A percentile compares a stretch with the other conserved stretches of the same genome.
Evolutionary conservation across 2,888 invertebrate species (phyloP).

Genomic region (Drosophila aldrichi): DNA sequence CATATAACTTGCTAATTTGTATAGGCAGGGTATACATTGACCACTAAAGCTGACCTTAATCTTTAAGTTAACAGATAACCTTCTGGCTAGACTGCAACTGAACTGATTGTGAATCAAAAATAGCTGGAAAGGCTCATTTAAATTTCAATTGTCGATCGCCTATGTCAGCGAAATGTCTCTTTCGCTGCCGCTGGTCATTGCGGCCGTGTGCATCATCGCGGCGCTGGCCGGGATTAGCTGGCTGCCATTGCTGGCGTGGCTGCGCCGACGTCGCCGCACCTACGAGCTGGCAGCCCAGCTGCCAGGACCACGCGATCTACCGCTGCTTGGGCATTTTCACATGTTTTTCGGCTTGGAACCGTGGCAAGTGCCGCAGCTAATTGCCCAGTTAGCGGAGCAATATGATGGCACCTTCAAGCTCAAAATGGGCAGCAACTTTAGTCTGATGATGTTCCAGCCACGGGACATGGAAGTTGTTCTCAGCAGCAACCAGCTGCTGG

Average conservation of each 20-base stretch:
- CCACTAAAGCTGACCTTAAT: slow-evolving; percentile 18
- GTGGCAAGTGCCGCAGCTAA: slow-evolving; percentile 50
- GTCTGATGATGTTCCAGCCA: slow-evolving; percentile 57
- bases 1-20: too few relatives aligned
- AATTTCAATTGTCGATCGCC: not conserved
- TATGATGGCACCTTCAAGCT: slow-evolving; percentile 64
- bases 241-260: slow-evolving; percentile 20
- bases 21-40: not conserved
- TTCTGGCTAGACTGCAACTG: not conserved
- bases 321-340: slow-evolving; percentile 86
- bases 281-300: slow-evolving; percentile 52
- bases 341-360: slow-evolving; percentile 85
- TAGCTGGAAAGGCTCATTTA: not conserved
- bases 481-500: slow-evolving; percentile 83
- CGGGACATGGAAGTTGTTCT: slow-evolving; percentile 77
- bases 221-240: slow-evolving; percentile 18
- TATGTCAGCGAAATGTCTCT: slow-evolving; percentile 24
- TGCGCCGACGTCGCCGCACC: slow-evolving; percentile 37
- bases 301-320: slow-evolving; percentile 84
- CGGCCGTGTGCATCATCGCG: slow-evolving; percentile 28
- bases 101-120: not conserved
- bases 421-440: slow-evolving; percentile 68
- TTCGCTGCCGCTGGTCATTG: slow-evolving; percentile 3
- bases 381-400: slow-evolving; percentile 34
- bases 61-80: slow-evolving; percentile 21